phyloP scores from a whole-genome alignment of 2,888 invertebrate genomes.

The Nomada flava region DNA sequence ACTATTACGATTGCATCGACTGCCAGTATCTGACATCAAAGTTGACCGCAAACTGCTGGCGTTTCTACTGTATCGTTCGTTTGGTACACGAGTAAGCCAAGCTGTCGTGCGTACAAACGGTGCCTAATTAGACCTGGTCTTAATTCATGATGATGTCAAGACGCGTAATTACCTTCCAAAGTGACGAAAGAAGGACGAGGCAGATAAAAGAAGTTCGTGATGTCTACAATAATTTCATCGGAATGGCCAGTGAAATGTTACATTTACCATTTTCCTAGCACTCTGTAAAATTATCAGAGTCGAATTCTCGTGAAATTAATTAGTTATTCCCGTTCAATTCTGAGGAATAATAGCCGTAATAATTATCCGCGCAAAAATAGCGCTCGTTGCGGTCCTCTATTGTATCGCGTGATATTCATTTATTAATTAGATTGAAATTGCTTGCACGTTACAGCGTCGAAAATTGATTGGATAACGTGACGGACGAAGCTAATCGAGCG shows the following conservation, averaged over 20 bases:
- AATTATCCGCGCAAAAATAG: constrained; percentile 30
- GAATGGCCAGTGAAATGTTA: neutral
- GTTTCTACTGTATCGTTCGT: constrained; percentile 25
- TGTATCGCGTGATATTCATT: constrained; percentile 27
- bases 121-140: neutral
- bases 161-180: neutral
- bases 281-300: neutral
- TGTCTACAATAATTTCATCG: neutral
- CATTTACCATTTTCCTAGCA: neutral
- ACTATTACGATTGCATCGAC: constrained; percentile 32
- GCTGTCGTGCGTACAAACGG: neutral
- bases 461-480: constrained; percentile 28
- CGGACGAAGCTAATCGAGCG: constrained; percentile 36
- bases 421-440: constrained; percentile 44
- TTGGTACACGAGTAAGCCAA: constrained; percentile 34
- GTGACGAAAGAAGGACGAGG: neutral
- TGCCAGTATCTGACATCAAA: constrained; percentile 44
- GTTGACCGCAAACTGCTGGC: constrained; percentile 38
- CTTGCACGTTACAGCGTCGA: constrained; percentile 3
- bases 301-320: constrained; percentile 19
- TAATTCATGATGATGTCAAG: constrained; percentile 7
- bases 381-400: constrained; percentile 8
- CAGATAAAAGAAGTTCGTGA: neutral
- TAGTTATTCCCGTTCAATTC: constrained; percentile 15
- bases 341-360: constrained; percentile 11